phyloP scores from a whole-genome alignment of 1,140 invertebrate genomes.

The Drosophila bifasciata region DNA sequence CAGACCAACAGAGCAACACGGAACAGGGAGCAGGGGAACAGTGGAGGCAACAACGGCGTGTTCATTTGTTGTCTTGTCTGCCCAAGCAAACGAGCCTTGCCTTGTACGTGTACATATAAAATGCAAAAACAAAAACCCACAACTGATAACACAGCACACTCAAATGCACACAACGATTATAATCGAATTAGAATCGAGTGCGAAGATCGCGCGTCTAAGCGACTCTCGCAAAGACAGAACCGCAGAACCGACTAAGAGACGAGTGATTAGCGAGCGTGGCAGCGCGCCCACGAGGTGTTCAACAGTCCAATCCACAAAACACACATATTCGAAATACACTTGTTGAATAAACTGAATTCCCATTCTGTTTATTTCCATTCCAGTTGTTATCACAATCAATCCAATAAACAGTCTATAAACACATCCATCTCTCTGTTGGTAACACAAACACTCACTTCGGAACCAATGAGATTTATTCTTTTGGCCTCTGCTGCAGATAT shows the following conservation, averaged over 20 bases:
- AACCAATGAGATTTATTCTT: slow-evolving; percentile 37
- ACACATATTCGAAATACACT: slow-evolving; percentile 23
- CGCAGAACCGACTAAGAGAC: background rate
- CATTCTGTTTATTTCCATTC: background rate
- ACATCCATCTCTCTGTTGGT: background rate
- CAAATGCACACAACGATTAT: slow-evolving; percentile 42
- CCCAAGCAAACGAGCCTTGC: too few species aligned
- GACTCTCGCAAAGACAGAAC: slow-evolving; percentile 1
- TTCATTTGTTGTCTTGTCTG: slow-evolving; percentile 4
- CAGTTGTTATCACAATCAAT: background rate
- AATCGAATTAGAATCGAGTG: slow-evolving; percentile 36
- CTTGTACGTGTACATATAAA: slow-evolving; percentile 25
- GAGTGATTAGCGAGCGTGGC: slow-evolving; percentile 29
- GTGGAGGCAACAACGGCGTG: slow-evolving; percentile 28
- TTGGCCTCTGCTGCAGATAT: slow-evolving; percentile 35
- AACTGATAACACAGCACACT: slow-evolving; percentile 65
- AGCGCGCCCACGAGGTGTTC: slow-evolving; percentile 3
- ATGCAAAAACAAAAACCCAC: slow-evolving; percentile 46
- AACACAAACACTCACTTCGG: slow-evolving; percentile 38
- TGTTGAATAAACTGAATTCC: slow-evolving; percentile 28
- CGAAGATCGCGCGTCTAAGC: slow-evolving; percentile 50
- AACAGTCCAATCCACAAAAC: background rate
- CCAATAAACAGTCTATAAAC: background rate
- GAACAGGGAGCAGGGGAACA: slow-evolving; percentile 16
- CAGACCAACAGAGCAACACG: background rate